Base-by-base conservation (phyloP, 1,140 invertebrate species). In the Drosophila willistoni region DNA sequence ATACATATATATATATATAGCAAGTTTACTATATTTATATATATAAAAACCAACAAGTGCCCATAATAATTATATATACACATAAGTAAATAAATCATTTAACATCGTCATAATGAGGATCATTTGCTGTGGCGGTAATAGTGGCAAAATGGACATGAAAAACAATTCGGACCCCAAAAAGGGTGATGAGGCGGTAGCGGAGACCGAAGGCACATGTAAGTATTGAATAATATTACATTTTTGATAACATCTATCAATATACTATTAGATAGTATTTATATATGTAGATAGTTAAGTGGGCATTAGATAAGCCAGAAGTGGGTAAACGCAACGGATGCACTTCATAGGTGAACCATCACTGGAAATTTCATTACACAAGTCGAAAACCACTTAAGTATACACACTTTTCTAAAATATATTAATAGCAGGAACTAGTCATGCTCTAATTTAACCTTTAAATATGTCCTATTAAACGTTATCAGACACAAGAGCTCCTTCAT, bases 141-240 rank as follows among this genome's bases (percentile, higher is more conserved):
- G 76, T 12, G 67, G 33, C 39, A 61, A 74, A 73, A 62, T 71
- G 67, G 57, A 70, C 65, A 36, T 77, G 66, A 77, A 77, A 39
- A 61, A 57, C 25, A 56, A 34, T 19, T 7, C 44, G 1, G 44
- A 57, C 3, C 29, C 67, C 54, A 76, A 42, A 10, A 77, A 77
- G 61, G 68, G 63, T 41, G 73, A 77, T 33, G 73, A 64, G 56
- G 73, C 74, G 19, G 73, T 13, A 33, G 61, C 33, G 61, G 74
- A 77, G 33, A 66, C 66, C 25, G 66, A 22, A 36, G 74, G 61
- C 68, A 41, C 71, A 71, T 39, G 74, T 77, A 77, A 77, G 74
- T 77, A 55, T 41, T 3, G 29, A 56, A 56, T 14, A 34, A 56
- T 10, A 56, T 62, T 33, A 7, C 6, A 25, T 7, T 29, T 29